Base-by-base conservation (phyloP, 2,113 vertebrate species). In the Pagrus major region DNA sequence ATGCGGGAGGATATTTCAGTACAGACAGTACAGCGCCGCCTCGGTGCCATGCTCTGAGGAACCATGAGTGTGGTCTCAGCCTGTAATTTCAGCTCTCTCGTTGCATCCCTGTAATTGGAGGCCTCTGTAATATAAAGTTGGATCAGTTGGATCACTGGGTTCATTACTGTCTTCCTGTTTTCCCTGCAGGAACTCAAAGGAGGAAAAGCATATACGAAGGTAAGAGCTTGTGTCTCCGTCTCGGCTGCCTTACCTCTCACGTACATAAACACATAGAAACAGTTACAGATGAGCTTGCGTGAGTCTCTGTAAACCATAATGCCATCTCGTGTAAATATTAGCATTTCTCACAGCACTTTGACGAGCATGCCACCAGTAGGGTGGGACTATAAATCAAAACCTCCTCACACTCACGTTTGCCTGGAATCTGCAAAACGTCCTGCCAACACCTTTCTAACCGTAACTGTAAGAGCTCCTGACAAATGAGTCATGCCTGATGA, bases 191-290 rank as follows among this genome's bases (percentile, higher is more conserved):
- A 99, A 91, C 96, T 99, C 88, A 99, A 99, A 94, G 98, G 98
- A 74, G 98, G 98, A 91, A 99, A 99, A 92, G 90, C 97, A 2
- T 99, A 96, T 85, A 96, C 96, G 76, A 99, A 99, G 97, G 98
- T 99, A 97, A 95, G 96, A 86, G 71, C 51, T 55, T 1, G 65
- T 25, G 47, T 49, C 63, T 71, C 25, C 39, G 20, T 68, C 52
- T 55, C 52, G 3, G 14, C 5, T 11, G 27, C 12, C 63, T 63
- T 31, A 5, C 42, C 52, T 41, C 58, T 49, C 72, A 11, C n/a
- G 0, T 25, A 31, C 44, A 52, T 61, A 69, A 87, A 80, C 72
- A 70, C 65, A 25, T 29, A 35, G 35, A 21, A 33, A 35, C 44
- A 11, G 25, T 80, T 39, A 81, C 33, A 41, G 49, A 80, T 55